A percentile compares a stretch with the other conserved stretches of the same genome.
Evolutionary conservation across 2,888 invertebrate species (phyloP).

Genomic region (Drosophila sordidula): DNA sequence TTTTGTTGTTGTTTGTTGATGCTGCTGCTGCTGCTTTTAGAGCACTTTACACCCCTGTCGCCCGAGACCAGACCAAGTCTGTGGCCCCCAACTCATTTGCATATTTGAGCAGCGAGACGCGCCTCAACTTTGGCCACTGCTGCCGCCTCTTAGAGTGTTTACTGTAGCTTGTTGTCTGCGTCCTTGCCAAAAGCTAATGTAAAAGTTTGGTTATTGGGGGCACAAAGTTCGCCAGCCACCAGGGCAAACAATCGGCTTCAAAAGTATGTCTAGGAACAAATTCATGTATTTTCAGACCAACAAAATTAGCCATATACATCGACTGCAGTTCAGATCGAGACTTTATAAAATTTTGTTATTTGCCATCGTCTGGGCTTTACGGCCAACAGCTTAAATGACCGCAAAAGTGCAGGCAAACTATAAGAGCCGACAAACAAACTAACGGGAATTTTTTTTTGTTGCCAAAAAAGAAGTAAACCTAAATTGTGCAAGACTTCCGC

Average conservation of each 20-base stretch:
- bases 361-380: conserved; percentile 10
- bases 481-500: conserved; percentile 32
- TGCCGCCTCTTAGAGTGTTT: conserved; percentile 37
- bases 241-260: conserved; percentile 8
- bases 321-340: conserved; percentile 14
- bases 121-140: conserved; percentile 43
- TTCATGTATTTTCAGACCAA: conserved; percentile 25
- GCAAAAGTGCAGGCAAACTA: conserved; percentile 28
- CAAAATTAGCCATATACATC: conserved; percentile 54
- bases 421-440: conserved; percentile 7
- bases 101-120: conserved; percentile 62
- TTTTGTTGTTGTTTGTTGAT: conserved; percentile 31
- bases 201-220: conserved; percentile 59
- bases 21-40: conserved; percentile 43
- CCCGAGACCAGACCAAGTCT: conserved; percentile 16
- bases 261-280: conserved; percentile 50
- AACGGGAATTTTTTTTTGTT: neutral
- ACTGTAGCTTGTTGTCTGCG: conserved; percentile 27
- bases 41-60: conserved; percentile 58
- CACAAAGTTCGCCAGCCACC: conserved; percentile 19
- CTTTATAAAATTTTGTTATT: conserved; percentile 22
- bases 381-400: conserved; percentile 30
- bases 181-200: conserved; percentile 60
- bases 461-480: neutral
- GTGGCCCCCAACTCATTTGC: conserved; percentile 63